Evolutionary conservation across 2,797 vertebrate genomes (phyloP), one percentile per base, ranked within the genome.

Genomic region (Chaetodon trifasciatus): DNA sequence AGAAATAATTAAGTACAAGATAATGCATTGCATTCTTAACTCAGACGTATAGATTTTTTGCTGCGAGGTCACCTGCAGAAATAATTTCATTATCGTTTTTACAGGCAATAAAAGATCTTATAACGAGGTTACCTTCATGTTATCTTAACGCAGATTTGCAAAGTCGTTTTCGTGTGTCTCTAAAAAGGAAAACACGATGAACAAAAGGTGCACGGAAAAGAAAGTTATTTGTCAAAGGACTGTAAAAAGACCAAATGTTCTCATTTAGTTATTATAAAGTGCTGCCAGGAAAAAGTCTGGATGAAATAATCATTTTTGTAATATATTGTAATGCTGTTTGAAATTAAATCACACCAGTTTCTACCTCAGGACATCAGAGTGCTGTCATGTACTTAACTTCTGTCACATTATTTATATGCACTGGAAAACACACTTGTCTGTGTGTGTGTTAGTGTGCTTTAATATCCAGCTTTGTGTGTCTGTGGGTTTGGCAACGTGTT

Each of bases 311-410:
- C n/a, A 78, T 87, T 89, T 92, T 87, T 89, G 85, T 82, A 81
- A 89, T 85, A 86, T 88, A 90, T 89, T 87, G 88, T 88, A 90
- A 90, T 70, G 79, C 49, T 75, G 84, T 91, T 90, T 91, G 80
- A 91, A 91, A 91, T 92, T 85, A 85, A 93, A 91, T 90, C 88
- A 86, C 77, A 83, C 82, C 72, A 70, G 82, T 76, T 89, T 91
- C 68, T 81, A 78, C 83, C 76, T 71, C 72, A 72, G 85, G 88
- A 91, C 81, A 88, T 91, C 82, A 90, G 61, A 91, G 81, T 40
- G 71, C 83, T 89, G 88, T 90, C 85, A 83, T 86, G 87, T 85
- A 86, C 86, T 85, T 75, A 32, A 79, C 81, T 86, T 28, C 28
- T 80, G 84, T 93, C 82, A 85, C 68, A 90, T 91, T 91, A 90